Evolutionary conservation across 2,888 invertebrate genomes (phyloP).

Genomic region (Yponomeuta plumbellus): DNA sequence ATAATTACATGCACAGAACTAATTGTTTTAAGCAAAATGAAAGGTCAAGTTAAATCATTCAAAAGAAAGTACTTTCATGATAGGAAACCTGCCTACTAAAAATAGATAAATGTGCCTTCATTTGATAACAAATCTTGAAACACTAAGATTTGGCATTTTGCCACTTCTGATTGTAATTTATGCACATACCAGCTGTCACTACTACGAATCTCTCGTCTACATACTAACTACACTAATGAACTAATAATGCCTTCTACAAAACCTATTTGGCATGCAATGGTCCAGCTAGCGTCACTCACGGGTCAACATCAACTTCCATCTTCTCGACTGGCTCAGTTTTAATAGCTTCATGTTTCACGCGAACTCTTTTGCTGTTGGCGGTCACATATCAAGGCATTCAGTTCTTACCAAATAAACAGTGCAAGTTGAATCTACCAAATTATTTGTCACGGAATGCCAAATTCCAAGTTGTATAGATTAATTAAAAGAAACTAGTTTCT

Average conservation of each 20-base stretch:
- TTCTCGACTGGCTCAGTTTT: background rate
- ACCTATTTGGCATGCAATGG: background rate
- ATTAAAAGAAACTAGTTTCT: background rate
- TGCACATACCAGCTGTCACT: background rate
- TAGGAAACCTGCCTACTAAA: too few species aligned
- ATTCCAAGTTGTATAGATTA: background rate
- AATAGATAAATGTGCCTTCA: too few species aligned
- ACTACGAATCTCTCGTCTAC: background rate
- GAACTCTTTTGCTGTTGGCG: background rate
- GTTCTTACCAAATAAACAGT: background rate
- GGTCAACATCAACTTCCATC: background rate
- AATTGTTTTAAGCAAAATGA: too few species aligned
- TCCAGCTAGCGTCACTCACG: background rate
- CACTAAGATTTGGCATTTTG: background rate
- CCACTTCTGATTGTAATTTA: background rate
- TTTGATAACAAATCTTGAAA: too few species aligned
- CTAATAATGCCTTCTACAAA: background rate
- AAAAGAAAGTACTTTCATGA: background rate
- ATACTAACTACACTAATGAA: background rate
- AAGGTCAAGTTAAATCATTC: too few species aligned
- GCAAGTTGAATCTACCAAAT: background rate
- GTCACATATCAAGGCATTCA: background rate
- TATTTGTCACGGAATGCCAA: background rate
- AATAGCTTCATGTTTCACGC: background rate
- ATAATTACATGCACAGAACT: too few species aligned